A percentile compares a stretch with the other conserved stretches of the same genome.
Evolutionary conservation across 2,113 vertebrate genomes (phyloP).

Genomic region (Antechinus flavipes): DNA sequence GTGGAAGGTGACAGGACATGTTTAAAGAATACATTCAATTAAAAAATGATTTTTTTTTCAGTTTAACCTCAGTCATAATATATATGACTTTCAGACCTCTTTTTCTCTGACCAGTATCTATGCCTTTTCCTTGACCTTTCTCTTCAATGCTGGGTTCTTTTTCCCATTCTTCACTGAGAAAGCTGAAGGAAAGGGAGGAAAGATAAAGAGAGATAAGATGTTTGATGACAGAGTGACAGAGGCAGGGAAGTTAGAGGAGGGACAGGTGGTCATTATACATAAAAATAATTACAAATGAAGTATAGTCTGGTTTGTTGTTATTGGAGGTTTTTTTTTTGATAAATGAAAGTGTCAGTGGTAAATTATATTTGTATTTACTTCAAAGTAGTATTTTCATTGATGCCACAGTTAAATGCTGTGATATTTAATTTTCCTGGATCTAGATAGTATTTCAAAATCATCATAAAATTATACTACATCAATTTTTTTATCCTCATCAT

Average conservation of each 20-base stretch:
- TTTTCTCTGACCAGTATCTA: not conserved
- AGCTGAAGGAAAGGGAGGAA: not conserved
- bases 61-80: conserved; percentile 67
- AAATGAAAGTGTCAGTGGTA: conserved; percentile 83
- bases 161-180: not conserved
- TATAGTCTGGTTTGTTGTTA: conserved; percentile 44
- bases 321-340: conserved; percentile 48
- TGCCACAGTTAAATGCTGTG: conserved; percentile 46
- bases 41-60: conserved; percentile 83
- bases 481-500: not conserved
- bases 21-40: conserved; percentile 84
- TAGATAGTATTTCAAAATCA: conserved; percentile 31
- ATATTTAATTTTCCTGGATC: conserved; percentile 49
- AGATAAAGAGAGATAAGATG: not conserved
- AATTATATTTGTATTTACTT: conserved; percentile 87
- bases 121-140: not conserved
- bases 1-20: conserved; percentile 77
- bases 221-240: not conserved
- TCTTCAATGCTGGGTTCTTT: not conserved
- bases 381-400: conserved; percentile 61
- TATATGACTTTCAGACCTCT: conserved; percentile 67
- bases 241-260: not conserved
- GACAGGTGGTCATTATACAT: conserved; percentile 59
- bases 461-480: not conserved
- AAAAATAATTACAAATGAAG: conserved; percentile 83